These are phyloP conservation scores for Solenodon paradoxus DNA, from an alignment of 2,113 vertebrate genomes.

Conservation along the genomic window DNA sequence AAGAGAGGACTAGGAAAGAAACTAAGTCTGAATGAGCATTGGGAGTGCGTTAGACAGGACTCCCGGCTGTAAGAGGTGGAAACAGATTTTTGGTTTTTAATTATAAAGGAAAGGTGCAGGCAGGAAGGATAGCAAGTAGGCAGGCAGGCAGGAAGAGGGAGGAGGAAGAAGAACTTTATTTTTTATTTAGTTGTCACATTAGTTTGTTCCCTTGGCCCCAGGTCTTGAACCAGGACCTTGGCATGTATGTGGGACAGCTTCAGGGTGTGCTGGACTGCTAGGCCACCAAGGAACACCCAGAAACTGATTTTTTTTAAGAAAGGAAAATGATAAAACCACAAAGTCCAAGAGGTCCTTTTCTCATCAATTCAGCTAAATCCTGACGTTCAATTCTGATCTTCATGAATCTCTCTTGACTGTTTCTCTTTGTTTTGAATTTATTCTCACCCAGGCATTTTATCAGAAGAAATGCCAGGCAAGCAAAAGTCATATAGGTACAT, in stretches of 20 bases:
- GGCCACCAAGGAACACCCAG: too few relatives aligned
- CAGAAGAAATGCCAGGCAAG: neutral
- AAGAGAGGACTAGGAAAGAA: neutral
- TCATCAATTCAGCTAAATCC: neutral
- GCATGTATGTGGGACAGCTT: too few relatives aligned
- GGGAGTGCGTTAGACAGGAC: neutral
- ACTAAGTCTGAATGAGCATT: neutral
- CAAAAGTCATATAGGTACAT: neutral
- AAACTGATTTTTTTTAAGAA: too few relatives aligned
- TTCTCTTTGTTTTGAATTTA: neutral
- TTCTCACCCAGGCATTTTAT: neutral
- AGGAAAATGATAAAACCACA: neutral
- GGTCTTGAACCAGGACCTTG: too few relatives aligned
- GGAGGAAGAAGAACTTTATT: too few relatives aligned
- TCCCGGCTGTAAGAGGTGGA: neutral
- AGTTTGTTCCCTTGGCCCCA: too few relatives aligned
- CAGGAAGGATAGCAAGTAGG: too few relatives aligned
- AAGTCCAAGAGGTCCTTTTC: neutral
- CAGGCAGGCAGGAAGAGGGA: too few relatives aligned
- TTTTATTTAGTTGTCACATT: too few relatives aligned
- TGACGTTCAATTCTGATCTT: neutral
- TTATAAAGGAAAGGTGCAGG: too few relatives aligned
- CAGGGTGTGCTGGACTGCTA: too few relatives aligned
- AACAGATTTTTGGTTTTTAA: neutral
- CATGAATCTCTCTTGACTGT: neutral